Evolutionary conservation across 2,113 vertebrate genomes (phyloP).

Genomic region (Garra rufa): DNA sequence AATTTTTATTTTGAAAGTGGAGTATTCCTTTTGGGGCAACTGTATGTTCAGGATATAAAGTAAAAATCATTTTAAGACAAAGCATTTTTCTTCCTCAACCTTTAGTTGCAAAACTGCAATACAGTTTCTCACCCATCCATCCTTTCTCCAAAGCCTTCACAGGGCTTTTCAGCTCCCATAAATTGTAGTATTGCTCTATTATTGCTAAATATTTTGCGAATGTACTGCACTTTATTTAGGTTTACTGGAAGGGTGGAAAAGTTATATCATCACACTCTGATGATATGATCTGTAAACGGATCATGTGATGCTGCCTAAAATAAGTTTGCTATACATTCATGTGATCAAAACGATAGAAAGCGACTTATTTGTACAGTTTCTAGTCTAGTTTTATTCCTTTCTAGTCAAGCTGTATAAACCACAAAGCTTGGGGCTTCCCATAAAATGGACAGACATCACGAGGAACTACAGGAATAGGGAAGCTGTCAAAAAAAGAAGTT

Average conservation of each 20-base stretch:
- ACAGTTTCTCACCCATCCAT: no score
- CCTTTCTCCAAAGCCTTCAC: not conserved
- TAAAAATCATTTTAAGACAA: no score
- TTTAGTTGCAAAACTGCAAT: no score
- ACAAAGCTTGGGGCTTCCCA: not conserved
- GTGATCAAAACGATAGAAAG: not conserved
- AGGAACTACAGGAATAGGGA: not conserved
- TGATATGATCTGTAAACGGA: not conserved
- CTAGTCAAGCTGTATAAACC: not conserved
- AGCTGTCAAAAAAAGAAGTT: not conserved
- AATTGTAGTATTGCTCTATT: not conserved
- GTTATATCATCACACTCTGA: not conserved
- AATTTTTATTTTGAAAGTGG: no score
- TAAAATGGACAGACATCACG: not conserved
- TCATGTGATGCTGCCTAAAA: not conserved
- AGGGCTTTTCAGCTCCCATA: not conserved
- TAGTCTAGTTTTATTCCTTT: no score
- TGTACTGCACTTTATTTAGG: not conserved
- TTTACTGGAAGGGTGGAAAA: conserved; percentile 10
- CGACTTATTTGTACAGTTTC: not conserved
- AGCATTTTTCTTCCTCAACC: no score
- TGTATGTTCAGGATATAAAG: no score
- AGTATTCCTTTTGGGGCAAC: no score
- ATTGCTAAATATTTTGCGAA: not conserved
- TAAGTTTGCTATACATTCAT: not conserved